phyloP scores from a whole-genome alignment of 2,113 vertebrate species.

The Tachysurus vachellii region DNA sequence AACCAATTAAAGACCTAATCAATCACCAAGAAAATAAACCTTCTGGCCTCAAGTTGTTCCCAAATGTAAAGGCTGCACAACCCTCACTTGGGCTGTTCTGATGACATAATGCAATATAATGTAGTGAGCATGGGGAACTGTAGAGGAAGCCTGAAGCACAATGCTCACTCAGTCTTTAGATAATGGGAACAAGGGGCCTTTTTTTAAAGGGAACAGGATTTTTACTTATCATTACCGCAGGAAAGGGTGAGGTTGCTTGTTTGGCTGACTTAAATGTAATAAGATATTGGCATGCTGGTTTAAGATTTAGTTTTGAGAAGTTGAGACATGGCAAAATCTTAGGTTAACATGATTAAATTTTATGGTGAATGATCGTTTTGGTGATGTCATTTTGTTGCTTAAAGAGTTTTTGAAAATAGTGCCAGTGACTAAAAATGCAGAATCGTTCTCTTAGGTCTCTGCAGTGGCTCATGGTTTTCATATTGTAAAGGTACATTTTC shows the following conservation, averaged over 20 bases:
- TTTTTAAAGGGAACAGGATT: conserved; percentile 24
- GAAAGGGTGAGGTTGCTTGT: conserved; percentile 25
- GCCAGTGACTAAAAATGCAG: neutral
- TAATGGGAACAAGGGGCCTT: conserved; percentile 36
- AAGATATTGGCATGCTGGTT: neutral
- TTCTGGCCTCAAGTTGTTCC: conserved; percentile 13
- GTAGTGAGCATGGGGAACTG: neutral
- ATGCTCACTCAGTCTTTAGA: conserved; percentile 26
- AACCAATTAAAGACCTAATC: conserved; percentile 51
- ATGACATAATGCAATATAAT: conserved; percentile 42
- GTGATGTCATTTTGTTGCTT: neutral
- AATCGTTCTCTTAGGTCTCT: neutral
- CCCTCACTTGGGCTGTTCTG: neutral
- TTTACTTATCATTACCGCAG: conserved; percentile 43
- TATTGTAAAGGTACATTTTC: neutral
- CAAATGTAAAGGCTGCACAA: conserved; percentile 18
- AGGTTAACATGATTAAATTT: neutral
- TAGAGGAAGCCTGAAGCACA: conserved; percentile 45
- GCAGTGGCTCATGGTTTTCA: neutral
- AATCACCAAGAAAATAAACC: conserved; percentile 48
- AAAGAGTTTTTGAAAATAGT: neutral
- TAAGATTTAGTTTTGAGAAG: neutral
- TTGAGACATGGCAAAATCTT: conserved; percentile 1
- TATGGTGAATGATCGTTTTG: neutral
- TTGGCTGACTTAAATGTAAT: conserved; percentile 26